Conservation (phyloP, 2,888 invertebrate species). For the Hesperia comma region DNA sequence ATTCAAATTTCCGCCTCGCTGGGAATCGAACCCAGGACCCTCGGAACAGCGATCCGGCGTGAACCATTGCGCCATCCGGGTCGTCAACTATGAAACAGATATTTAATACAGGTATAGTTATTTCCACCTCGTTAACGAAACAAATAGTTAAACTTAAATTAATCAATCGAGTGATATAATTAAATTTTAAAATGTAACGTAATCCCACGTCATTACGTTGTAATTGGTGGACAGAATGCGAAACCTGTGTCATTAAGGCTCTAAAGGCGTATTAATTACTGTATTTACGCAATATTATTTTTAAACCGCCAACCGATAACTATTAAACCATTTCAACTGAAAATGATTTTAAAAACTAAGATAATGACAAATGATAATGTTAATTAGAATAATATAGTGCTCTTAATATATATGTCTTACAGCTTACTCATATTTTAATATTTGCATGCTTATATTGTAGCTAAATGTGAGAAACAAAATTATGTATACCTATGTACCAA, state of each 20-base stretch:
- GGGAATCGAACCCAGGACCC: no score
- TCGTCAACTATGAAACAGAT: background rate
- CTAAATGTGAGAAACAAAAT: no score
- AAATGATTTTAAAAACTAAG: background rate
- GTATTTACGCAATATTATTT: constrained; percentile 11
- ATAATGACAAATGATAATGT: no score
- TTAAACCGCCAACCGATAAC: constrained; percentile 1
- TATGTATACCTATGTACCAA: no score
- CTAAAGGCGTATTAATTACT: constrained; percentile 16
- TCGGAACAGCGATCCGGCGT: no score
- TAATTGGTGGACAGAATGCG: constrained; percentile 12
- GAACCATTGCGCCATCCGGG: no score
- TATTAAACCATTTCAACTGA: background rate
- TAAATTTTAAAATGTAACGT: background rate
- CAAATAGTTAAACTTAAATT: background rate
- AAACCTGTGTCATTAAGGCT: constrained; percentile 1
- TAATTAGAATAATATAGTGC: no score
- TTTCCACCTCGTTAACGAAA: background rate
- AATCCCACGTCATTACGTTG: constrained; percentile 1
- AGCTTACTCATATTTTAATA: no score
- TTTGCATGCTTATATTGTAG: no score
- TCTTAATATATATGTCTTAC: no score
- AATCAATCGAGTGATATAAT: constrained; percentile 9
- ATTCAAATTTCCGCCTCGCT: no score
- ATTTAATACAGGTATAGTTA: no score